These are phyloP conservation scores for Loripinus fragilis DNA, from an alignment of 2,888 invertebrate species.

Conservation along the genomic window DNA sequence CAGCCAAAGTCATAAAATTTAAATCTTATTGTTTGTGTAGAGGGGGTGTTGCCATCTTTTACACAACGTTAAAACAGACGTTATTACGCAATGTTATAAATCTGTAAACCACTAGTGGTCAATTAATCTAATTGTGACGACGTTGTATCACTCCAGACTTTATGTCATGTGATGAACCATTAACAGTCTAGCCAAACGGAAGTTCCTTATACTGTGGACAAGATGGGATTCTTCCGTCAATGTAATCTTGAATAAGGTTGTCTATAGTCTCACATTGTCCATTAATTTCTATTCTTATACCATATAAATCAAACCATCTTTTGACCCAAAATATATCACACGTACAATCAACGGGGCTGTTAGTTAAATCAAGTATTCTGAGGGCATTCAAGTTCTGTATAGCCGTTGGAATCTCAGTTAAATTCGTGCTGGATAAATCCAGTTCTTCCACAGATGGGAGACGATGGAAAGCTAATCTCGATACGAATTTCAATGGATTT, in stretches of 20 bases:
- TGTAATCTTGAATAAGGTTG: conserved; percentile 45
- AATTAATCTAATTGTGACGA: too few relatives aligned
- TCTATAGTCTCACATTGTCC: conserved; percentile 60
- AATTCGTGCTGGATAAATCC: conserved; percentile 46
- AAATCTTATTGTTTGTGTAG: too few relatives aligned
- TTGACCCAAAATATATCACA: conserved; percentile 59
- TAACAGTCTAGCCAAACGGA: neutral
- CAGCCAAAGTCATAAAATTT: too few relatives aligned
- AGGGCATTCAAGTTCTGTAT: conserved; percentile 42
- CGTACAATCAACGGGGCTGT: conserved; percentile 55
- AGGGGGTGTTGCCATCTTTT: too few relatives aligned
- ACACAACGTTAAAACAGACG: too few relatives aligned
- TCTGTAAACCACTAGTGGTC: too few relatives aligned
- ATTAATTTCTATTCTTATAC: conserved; percentile 17
- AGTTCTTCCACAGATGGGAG: conserved; percentile 33
- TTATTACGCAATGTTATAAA: too few relatives aligned
- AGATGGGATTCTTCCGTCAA: conserved; percentile 43
- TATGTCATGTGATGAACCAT: too few relatives aligned
- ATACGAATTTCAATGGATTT: conserved; percentile 59
- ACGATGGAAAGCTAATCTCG: conserved; percentile 43
- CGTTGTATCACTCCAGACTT: too few relatives aligned
- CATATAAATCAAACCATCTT: conserved; percentile 21
- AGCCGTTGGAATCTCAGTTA: conserved; percentile 48
- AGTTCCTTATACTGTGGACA: conserved; percentile 47
- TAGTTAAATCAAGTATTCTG: conserved; percentile 14